phyloP scores from a whole-genome alignment of 2,797 vertebrate species.

The Apogon hyalosoma region DNA sequence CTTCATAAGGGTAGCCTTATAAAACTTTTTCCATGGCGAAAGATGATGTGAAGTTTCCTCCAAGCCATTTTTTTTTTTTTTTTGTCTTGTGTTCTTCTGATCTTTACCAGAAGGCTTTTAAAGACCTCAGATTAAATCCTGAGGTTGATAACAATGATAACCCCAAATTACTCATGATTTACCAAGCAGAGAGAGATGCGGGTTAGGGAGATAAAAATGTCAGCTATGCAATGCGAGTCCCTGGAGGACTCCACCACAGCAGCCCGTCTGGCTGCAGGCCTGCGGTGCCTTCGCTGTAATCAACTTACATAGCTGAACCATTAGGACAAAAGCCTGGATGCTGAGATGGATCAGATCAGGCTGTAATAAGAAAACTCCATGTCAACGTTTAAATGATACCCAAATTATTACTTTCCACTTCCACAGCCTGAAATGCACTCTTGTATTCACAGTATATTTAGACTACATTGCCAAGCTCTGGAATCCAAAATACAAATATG shows the following conservation, averaged over 20 bases:
- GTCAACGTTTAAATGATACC: too few relatives aligned
- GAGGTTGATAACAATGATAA: conserved; percentile 59
- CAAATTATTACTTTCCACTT: too few relatives aligned
- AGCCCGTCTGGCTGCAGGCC: conserved; percentile 69
- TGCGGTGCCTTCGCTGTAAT: conserved; percentile 56
- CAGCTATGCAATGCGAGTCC: conserved; percentile 68
- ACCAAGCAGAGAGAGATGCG: conserved; percentile 32
- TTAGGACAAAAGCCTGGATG: conserved; percentile 43
- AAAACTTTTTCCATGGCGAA: too few relatives aligned
- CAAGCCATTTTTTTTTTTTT: background rate
- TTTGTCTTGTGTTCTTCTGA: conserved; percentile 7
- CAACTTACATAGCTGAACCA: conserved; percentile 67
- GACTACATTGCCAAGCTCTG: background rate
- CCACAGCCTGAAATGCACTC: too few relatives aligned
- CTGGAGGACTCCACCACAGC: conserved; percentile 56
- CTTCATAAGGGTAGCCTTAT: too few relatives aligned
- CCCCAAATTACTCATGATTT: conserved; percentile 64
- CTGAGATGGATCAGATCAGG: conserved; percentile 34
- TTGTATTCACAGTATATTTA: too few relatives aligned
- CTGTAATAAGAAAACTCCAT: conserved; percentile 33
- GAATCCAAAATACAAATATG: background rate
- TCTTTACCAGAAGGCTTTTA: conserved; percentile 39
- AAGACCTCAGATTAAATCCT: conserved; percentile 40
- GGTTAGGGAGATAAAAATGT: conserved; percentile 69
- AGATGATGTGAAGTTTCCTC: conserved; percentile 11